Conservation (phyloP, 2,888 invertebrate genomes). For the Slavum lentiscoides region DNA sequence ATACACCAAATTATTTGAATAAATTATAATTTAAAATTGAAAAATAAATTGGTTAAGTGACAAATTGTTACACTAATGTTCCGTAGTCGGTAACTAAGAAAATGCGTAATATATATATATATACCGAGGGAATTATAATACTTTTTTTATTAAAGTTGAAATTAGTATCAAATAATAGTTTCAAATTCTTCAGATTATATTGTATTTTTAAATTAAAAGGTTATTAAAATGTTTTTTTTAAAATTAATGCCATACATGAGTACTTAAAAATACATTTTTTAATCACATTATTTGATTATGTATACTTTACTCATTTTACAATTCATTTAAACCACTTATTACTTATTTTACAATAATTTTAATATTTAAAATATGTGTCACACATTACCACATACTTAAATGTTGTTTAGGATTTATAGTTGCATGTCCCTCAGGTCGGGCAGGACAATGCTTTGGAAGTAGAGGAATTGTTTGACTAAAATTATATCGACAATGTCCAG, state of each 20-base stretch:
- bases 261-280: neutral
- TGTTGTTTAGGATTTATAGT: slow-evolving; percentile 28
- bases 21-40: too few relatives aligned
- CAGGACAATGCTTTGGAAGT: slow-evolving; percentile 42
- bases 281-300: too few relatives aligned
- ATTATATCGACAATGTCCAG: slow-evolving; percentile 76
- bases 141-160: too few relatives aligned
- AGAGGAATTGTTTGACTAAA: slow-evolving; percentile 69
- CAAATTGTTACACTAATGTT: too few relatives aligned
- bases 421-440: neutral
- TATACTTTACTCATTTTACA: too few relatives aligned
- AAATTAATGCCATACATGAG: neutral
- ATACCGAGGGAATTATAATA: too few relatives aligned
- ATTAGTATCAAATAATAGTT: too few relatives aligned
- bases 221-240: neutral
- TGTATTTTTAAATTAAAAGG: neutral
- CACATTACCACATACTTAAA: slow-evolving; percentile 8
- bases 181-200: too few relatives aligned
- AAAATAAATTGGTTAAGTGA: too few relatives aligned
- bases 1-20: neutral
- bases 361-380: neutral
- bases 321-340: neutral
- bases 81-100: too few relatives aligned
- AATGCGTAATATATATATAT: too few relatives aligned
- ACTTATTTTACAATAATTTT: neutral